Base-by-base conservation (phyloP, 2,888 invertebrate genomes). In the Alsophila aescularia region DNA sequence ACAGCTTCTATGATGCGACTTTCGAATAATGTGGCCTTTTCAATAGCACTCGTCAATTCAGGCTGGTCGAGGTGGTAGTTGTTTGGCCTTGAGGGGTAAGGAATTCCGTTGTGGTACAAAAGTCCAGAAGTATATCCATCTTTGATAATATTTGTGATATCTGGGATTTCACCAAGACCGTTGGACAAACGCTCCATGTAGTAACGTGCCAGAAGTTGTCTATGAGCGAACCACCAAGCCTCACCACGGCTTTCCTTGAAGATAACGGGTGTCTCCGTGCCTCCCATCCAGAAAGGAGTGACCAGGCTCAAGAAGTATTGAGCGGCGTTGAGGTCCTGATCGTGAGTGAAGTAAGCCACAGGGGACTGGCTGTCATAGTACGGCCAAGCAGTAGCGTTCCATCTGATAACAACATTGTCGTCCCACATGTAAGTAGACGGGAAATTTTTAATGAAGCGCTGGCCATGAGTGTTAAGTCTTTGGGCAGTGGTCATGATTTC, bases 171-270 rank as follows among this genome's bases (percentile, higher is more conserved):
- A 16, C 94, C 93, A 42, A 95, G 87, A 54, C 93, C 94, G 72
- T 95, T 94, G 6, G 95, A 94, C 47, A 96, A 83, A 78, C 96
- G 94, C 77, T 96, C 96, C 85, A 96, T 89, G 75, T 96, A 95
- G 84, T 95, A 96, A 62, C 94, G 94, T 57, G 95, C 92, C 62
- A 95, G 67, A 10, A 96, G 70, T 79, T 96, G 95, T 72, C 95
- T 95, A 70, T 95, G 93, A 39, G 64, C 10, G 51, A 61, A 73
- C 75, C 55, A 60, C 64, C 64, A 64, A 24, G 51, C 14, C 29
- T 64, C 64, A 36, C 64, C 64, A 47, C 64, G 64, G 24, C 47
- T 49, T 21, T 56, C 51, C 29, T 54, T 56, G 47, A 44, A 54
- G 21, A 62, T 93, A 92, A 44, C 85, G 50, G 91, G 84, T 62